Evolutionary conservation across 2,797 vertebrate species (phyloP).

Genomic region (Leuciscus waleckii): DNA sequence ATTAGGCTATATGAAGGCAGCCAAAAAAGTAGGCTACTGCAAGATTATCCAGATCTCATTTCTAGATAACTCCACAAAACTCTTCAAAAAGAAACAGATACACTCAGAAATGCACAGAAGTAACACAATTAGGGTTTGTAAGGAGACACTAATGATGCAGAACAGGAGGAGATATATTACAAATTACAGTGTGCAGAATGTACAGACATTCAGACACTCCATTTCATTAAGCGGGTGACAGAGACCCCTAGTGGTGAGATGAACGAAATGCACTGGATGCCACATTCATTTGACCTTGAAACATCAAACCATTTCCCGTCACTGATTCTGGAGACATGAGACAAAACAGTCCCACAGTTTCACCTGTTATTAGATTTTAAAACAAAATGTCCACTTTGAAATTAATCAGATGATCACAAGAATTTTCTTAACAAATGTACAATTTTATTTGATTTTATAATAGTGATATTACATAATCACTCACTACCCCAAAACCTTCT

Average conservation of each 20-base stretch:
- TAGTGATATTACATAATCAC: not conserved
- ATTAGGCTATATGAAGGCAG: not conserved
- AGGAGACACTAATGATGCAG: not conserved
- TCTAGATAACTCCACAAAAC: not conserved
- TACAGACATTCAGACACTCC: not conserved
- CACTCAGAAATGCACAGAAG: not conserved
- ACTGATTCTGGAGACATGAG: not conserved
- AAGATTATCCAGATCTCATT: not conserved
- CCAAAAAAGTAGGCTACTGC: not conserved
- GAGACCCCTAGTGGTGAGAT: constrained; percentile 4
- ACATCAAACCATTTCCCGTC: not conserved
- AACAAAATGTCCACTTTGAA: not conserved
- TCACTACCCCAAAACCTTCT: too few species aligned
- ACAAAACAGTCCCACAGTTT: not conserved
- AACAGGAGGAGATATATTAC: not conserved
- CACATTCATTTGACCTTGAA: not conserved
- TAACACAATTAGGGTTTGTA: not conserved
- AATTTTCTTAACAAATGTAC: not conserved
- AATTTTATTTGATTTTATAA: not conserved
- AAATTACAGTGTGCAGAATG: not conserved
- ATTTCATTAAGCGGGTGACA: not conserved
- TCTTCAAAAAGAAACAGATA: not conserved
- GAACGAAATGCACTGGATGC: not conserved
- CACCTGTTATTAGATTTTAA: not conserved
- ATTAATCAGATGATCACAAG: not conserved